Base-by-base conservation (phyloP, 2,888 invertebrate species). In the Biston stratarius region DNA sequence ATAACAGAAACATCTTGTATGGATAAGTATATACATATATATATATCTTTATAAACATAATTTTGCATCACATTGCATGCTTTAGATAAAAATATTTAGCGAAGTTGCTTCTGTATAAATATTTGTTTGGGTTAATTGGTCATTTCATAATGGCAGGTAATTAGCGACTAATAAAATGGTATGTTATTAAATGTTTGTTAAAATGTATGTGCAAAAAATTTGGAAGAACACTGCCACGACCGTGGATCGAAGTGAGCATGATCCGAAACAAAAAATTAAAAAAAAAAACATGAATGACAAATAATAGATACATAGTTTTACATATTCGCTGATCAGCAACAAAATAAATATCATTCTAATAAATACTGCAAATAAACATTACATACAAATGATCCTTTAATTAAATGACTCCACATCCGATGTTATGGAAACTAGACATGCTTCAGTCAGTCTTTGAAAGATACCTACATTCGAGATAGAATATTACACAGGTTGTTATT, bases 361-460 rank as follows among this genome's bases (percentile, higher is more conserved):
- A 70, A 36, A 70, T 69, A 72, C 64, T 62, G 45, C 60, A 69
- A 58, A 67, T 64, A 65, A 63, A 63, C 44, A 71, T 71, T 61
- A 56, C 34, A 64, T 44, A 64, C 24, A 53, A 56, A 71, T 70
- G 64, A 53, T 63, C 69, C 34, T 69, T 72, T 12, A 57, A 71
- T 70, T 71, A 74, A 69, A 80, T 80, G 77, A 55, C 65, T 74
- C 55, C 64, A 73, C 75, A 76, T 72, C 64, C 72, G 68, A 83
- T 78, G 77, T 78, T 78, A 81, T 79, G 77, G 72, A 51, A 79
- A 77, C 68, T 77, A 75, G 79, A 80, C 85, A 90, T 90, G 91
- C 90, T 87, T 86, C 88, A 88, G 90, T 90, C 90, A 90, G 90
- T 88, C 87, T 74, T 36, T n/a, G 60, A 63, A 64, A 42, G 45